Conservation (phyloP, 2,113 vertebrate species). For the Leucosticte australis region DNA sequence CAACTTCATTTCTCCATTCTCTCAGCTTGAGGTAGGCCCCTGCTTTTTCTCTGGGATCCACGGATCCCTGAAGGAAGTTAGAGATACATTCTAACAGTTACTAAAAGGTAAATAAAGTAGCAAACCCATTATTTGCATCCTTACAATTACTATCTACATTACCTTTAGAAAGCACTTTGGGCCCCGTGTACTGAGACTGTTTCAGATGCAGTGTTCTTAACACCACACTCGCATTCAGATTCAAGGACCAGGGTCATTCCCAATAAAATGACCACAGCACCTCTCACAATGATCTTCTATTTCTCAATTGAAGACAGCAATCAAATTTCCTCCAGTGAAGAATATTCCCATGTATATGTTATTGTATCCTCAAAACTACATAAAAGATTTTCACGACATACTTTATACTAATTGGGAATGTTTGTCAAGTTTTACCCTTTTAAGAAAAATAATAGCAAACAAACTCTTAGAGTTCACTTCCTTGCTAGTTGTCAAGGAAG, state of each 20-base stretch:
- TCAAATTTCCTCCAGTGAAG: not conserved
- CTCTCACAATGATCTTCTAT: not conserved
- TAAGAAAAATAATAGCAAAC: not conserved
- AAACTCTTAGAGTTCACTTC: not conserved
- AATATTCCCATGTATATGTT: not conserved
- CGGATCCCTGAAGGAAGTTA: not conserved
- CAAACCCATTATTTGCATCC: not conserved
- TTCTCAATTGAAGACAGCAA: not conserved
- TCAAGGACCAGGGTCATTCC: not conserved
- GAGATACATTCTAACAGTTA: not conserved
- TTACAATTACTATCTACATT: not conserved
- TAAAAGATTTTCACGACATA: not conserved
- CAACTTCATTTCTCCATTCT: not conserved
- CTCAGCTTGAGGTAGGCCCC: not conserved
- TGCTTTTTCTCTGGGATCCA: not conserved
- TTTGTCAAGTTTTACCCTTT: not conserved
- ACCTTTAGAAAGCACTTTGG: not conserved
- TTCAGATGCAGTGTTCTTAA: not conserved
- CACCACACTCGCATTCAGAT: not conserved
- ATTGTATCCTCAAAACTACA: not conserved
- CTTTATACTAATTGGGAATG: not conserved
- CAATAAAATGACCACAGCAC: not conserved
- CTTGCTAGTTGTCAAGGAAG: not conserved
- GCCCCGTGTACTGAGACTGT: not conserved
- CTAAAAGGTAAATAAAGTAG: not conserved